Evolutionary conservation across 2,797 vertebrate species (phyloP).

Genomic region (Anguilla marmorata): DNA sequence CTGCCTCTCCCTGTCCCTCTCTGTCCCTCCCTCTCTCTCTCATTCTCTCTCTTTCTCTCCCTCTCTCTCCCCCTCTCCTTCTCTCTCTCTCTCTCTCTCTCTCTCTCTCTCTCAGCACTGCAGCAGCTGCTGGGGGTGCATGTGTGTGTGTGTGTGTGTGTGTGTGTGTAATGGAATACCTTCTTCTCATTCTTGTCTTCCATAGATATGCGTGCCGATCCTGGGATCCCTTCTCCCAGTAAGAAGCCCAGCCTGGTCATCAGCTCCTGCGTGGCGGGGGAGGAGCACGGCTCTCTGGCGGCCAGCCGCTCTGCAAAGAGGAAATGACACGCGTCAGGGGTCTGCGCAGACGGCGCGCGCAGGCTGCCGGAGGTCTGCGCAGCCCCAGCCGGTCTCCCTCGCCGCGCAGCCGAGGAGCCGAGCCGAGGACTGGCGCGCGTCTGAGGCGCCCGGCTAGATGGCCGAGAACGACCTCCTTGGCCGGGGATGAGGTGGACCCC

Average conservation of each 20-base stretch:
- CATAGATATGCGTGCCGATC: slow-evolving; percentile 86
- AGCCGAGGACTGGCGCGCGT: neutral
- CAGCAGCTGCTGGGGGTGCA: slow-evolving; percentile 50
- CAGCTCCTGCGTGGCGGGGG: slow-evolving; percentile 95
- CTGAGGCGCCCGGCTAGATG: slow-evolving; percentile 28
- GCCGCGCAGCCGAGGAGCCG: neutral
- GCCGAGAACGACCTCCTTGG: neutral
- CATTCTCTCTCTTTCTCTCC: neutral
- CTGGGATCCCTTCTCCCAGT: slow-evolving; percentile 96
- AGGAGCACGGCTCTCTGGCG: slow-evolving; percentile 85
- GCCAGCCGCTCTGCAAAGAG: slow-evolving; percentile 76
- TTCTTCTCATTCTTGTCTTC: slow-evolving; percentile 94
- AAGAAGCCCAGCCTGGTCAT: slow-evolving; percentile 98
- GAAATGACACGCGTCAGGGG: slow-evolving; percentile 31
- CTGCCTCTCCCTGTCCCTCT: slow-evolving; percentile 43
- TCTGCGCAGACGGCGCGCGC: neutral
- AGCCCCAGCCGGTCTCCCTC: neutral
- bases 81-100: slow-evolving; percentile 48
- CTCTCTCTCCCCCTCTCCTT: slow-evolving; percentile 35
- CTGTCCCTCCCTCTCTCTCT: slow-evolving; percentile 39
- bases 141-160: too few species aligned
- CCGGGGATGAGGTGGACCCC: neutral
- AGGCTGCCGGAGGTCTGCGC: neutral
- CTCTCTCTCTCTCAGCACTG: slow-evolving; percentile 52
- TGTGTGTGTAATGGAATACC: slow-evolving; percentile 72